Evolutionary conservation across 2,888 invertebrate species (phyloP).

Genomic region (Arrhopalites spinosus): DNA sequence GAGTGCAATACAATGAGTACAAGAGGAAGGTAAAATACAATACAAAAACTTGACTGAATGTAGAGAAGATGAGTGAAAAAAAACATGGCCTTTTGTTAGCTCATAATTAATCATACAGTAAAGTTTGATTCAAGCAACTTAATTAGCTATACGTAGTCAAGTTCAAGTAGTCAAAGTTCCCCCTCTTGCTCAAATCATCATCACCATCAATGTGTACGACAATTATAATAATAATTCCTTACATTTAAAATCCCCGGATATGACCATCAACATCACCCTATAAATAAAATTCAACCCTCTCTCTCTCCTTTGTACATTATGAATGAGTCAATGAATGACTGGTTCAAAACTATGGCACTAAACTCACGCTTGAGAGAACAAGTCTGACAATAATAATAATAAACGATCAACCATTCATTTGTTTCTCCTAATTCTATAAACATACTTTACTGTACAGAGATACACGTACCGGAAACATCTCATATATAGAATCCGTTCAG

Average conservation of each 20-base stretch:
- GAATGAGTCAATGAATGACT: background rate
- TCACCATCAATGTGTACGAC: background rate
- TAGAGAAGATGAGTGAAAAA: background rate
- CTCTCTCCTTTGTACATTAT: background rate
- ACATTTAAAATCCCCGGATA: conserved; percentile 32
- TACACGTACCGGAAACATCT: conserved; percentile 29
- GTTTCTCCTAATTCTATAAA: background rate
- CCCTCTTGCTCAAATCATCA: background rate
- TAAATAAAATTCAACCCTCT: conserved; percentile 31
- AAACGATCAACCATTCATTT: conserved; percentile 17
- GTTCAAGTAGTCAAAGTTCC: too few species aligned
- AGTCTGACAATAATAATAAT: conserved; percentile 1
- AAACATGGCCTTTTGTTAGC: conserved; percentile 7
- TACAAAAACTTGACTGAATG: background rate
- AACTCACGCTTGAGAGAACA: conserved; percentile 19
- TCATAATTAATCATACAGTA: conserved; percentile 33
- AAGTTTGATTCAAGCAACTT: conserved; percentile 20
- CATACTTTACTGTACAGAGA: background rate
- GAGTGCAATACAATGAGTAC: background rate
- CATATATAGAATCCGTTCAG: conserved; percentile 2
- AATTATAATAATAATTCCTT: conserved; percentile 11
- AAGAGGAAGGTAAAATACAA: too few species aligned
- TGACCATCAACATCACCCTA: conserved; percentile 35
- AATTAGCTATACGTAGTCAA: conserved; percentile 25
- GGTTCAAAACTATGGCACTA: background rate